Percentiles rank a stretch among this genome's conserved stretches.
Conservation (phyloP, 1,140 invertebrate species). For the Drosophila rufa region DNA sequence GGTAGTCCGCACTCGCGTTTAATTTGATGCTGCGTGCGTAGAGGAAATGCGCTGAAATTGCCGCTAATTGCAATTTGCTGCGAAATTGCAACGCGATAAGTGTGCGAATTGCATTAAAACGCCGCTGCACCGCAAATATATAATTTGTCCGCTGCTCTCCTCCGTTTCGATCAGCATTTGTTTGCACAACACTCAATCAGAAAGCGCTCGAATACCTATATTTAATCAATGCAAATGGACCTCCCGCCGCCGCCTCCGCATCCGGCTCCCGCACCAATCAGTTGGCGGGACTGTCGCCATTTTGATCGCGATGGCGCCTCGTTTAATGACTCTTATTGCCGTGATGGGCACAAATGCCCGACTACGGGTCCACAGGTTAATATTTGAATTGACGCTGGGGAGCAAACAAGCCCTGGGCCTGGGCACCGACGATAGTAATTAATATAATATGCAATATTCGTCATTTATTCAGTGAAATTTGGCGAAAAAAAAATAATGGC, state of each 20-base stretch:
- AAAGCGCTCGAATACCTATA: slow-evolving; percentile 38
- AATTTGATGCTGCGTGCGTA: slow-evolving; percentile 44
- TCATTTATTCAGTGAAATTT: not conserved
- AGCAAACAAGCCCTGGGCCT: slow-evolving; percentile 7
- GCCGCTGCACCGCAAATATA: slow-evolving; percentile 23
- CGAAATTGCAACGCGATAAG: slow-evolving; percentile 56
- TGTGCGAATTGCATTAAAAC: slow-evolving; percentile 59
- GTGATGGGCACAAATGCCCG: slow-evolving; percentile 17
- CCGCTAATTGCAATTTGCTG: slow-evolving; percentile 73
- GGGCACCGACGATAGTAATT: slow-evolving; percentile 6
- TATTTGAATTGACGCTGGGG: slow-evolving; percentile 26
- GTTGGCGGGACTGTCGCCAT: slow-evolving; percentile 26
- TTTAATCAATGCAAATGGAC: slow-evolving; percentile 66
- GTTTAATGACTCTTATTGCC: slow-evolving; percentile 34
- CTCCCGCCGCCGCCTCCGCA: slow-evolving; percentile 1
- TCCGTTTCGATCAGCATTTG: slow-evolving; percentile 39
- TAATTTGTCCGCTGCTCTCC: slow-evolving; percentile 24
- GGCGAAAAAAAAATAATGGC: not conserved
- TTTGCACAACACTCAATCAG: slow-evolving; percentile 49
- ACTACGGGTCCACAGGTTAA: slow-evolving; percentile 13
- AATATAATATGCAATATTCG: slow-evolving; percentile 11
- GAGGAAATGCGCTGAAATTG: slow-evolving; percentile 67
- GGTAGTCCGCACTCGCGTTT: slow-evolving; percentile 28
- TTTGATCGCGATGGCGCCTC: slow-evolving; percentile 45
- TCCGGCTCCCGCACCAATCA: not conserved